Conservation (phyloP, 2,888 invertebrate genomes). For the Hyposoter dolosus region DNA sequence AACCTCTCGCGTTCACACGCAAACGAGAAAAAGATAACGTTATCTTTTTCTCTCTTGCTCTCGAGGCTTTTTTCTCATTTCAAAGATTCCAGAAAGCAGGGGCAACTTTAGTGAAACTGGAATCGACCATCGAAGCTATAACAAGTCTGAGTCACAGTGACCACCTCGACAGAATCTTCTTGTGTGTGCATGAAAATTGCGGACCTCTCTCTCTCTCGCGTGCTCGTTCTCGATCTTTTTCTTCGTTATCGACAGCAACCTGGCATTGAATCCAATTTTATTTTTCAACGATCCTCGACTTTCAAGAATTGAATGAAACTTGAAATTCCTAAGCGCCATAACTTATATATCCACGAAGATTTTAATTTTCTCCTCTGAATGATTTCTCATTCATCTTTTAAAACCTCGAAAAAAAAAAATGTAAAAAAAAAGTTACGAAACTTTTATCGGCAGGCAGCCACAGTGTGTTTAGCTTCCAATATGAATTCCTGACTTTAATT, state of each 20-base stretch:
- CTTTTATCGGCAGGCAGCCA: neutral
- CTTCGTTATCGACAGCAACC: neutral
- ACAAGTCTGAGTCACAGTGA: constrained; percentile 63
- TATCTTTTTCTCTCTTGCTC: constrained; percentile 76
- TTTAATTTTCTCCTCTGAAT: neutral
- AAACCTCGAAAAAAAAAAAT: neutral
- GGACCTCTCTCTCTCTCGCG: neutral
- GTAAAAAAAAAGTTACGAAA: neutral
- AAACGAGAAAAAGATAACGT: constrained; percentile 77
- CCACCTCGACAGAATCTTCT: constrained; percentile 60
- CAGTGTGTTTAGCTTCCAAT: neutral
- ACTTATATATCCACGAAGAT: neutral
- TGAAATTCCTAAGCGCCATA: neutral
- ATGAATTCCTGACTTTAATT: neutral
- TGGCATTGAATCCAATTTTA: constrained; percentile 6
- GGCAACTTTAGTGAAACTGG: constrained; percentile 74
- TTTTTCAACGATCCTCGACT: neutral
- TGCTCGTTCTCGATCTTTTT: constrained; percentile 11
- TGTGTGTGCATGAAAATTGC: constrained; percentile 33
- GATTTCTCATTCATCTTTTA: neutral
- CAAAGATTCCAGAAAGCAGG: constrained; percentile 66
- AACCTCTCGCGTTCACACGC: constrained; percentile 80
- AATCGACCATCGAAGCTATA: constrained; percentile 54
- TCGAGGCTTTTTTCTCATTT: constrained; percentile 72
- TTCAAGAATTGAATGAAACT: constrained; percentile 15